phyloP scores from a whole-genome alignment of 1,140 invertebrate species.

The Heliconius eleuchia region DNA sequence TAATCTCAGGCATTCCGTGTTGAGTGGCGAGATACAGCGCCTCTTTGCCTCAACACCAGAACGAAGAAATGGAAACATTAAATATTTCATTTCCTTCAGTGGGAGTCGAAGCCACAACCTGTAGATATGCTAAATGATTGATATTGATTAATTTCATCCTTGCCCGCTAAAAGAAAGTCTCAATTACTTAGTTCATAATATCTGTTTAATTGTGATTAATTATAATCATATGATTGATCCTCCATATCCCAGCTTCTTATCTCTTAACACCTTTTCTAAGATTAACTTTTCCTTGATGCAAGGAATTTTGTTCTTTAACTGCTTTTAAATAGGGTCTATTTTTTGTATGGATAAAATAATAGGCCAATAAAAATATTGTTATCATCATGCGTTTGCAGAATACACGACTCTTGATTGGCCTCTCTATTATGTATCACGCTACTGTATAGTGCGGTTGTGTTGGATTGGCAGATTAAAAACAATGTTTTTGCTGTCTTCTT shows the following conservation, averaged over 20 bases:
- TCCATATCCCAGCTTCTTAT: not conserved
- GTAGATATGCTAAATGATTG: too few species aligned
- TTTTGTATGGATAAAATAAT: slow-evolving; percentile 1
- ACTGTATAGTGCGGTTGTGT: slow-evolving; percentile 1
- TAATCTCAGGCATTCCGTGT: too few species aligned
- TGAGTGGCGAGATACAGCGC: too few species aligned
- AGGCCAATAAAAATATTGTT: slow-evolving; percentile 23
- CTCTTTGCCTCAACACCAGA: too few species aligned
- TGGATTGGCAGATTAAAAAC: not conserved
- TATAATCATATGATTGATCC: slow-evolving; percentile 18
- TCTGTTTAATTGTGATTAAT: slow-evolving; percentile 35
- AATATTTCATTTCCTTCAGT: too few species aligned
- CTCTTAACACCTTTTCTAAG: slow-evolving; percentile 28
- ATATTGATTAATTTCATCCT: too few species aligned
- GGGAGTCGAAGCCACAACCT: too few species aligned
- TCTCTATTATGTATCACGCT: slow-evolving; percentile 29
- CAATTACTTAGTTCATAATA: slow-evolving; percentile 5
- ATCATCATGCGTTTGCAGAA: slow-evolving; percentile 33
- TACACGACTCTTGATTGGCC: slow-evolving; percentile 33
- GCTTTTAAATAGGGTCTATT: not conserved
- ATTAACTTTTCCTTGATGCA: not conserved
- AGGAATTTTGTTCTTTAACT: not conserved
- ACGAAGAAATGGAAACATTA: too few species aligned
- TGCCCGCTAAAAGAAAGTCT: not conserved
- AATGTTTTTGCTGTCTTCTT: too few species aligned